Base-by-base conservation (phyloP, 2,113 vertebrate species). In the Laterallus jamaicensis region DNA sequence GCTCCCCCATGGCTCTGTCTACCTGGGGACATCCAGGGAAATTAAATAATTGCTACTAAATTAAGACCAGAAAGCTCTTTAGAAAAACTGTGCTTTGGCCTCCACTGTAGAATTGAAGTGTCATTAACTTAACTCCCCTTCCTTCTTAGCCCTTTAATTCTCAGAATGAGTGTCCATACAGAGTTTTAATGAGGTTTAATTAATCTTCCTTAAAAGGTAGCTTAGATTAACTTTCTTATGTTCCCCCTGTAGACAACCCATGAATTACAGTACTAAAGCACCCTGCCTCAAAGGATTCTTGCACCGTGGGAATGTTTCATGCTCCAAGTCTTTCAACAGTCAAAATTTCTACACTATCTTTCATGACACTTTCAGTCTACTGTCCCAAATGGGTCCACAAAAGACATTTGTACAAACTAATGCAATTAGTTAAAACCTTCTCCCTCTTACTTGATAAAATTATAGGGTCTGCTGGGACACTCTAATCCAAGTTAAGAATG, bases 121-220 rank as follows among this genome's bases (percentile, higher is more conserved):
- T 26, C 60, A 44, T 76, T 85, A 88, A 79, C 93, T 74, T 56
- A 84, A 91, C 68, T 71, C 6, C 1, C 28, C 39, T 84, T n/a
- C 47, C 11, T 75, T 92, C 66, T 55, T 42, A 60, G 9, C 39
- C 49, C 74, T 94, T 89, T 93, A 90, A 85, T 93, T 85, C 47
- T 92, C n/a, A 92, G 56, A 93, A 90, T 71, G n/a, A 78, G 40
- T 63, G 66, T 79, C 82, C 88, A 71, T 67, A 94, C 32, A 85
- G 85, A 82, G 67, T 82, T 93, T 63, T 90, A 91, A 93, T 66
- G 69, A 87, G 42, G 62, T 56, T 93, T 90, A 93, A 92, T 84
- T 95, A 85, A 87, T 88, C 80, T 90, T 80, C 59, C 59, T 90
- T 88, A 54, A 79, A 93, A 92, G 44, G 67, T n/a, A 80, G 63